Conservation (phyloP, 2,888 invertebrate species). For the Myathropa florea region DNA sequence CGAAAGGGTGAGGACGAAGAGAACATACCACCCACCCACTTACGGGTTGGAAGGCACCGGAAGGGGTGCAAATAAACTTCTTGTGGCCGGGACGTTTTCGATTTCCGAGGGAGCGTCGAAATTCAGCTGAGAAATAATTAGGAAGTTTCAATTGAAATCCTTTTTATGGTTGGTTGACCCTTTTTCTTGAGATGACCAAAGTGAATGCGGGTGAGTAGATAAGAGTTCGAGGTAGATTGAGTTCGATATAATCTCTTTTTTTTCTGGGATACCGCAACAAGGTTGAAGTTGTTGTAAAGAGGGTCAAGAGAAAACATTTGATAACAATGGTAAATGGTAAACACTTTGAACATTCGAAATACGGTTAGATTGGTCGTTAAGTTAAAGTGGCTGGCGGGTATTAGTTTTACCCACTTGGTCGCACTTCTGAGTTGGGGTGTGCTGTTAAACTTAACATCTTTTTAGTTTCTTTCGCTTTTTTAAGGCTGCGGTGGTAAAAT, state of each 20-base stretch:
- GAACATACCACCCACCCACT: neutral
- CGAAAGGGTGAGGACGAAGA: neutral
- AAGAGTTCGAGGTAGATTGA: neutral
- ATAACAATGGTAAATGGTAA: neutral
- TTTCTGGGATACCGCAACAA: neutral
- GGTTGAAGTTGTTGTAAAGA: neutral
- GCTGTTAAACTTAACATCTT: neutral
- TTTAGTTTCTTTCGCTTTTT: neutral
- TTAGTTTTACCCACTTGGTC: neutral
- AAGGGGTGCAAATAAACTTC: constrained; percentile 13
- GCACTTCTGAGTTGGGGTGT: neutral
- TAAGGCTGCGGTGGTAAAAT: neutral
- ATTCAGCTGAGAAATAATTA: constrained; percentile 43
- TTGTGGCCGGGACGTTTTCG: constrained; percentile 11
- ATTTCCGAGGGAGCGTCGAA: constrained; percentile 13
- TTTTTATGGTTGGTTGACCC: constrained; percentile 35
- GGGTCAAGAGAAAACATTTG: neutral
- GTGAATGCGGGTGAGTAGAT: neutral
- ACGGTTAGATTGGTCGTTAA: neutral
- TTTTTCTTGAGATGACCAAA: constrained; percentile 9
- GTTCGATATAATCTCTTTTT: neutral
- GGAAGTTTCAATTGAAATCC: constrained; percentile 48
- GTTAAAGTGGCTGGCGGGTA: neutral
- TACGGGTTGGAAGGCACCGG: no score
- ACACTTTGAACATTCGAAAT: neutral